A percentile compares a stretch with the other conserved stretches of the same genome.
These are phyloP conservation scores for Trimorus sp. DNA, from an alignment of 2,888 invertebrate genomes.

Conservation along the genomic window DNA sequence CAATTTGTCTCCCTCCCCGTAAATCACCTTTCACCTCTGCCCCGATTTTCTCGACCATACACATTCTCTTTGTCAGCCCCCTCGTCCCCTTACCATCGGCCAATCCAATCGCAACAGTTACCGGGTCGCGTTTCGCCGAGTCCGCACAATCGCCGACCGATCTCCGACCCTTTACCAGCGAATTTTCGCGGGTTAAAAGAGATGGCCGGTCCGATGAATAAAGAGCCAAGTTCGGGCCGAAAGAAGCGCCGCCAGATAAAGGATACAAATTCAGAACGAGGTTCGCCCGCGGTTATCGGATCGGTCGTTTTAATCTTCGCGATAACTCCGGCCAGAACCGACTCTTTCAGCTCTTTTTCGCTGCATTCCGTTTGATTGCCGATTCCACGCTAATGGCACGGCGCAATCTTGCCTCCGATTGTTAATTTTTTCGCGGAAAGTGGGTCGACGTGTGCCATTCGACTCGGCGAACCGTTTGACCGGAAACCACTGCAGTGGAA, in stretches of 20 bases:
- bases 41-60: conserved; percentile 34
- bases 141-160: conserved; percentile 23
- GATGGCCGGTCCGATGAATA: conserved; percentile 20
- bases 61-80: conserved; percentile 33
- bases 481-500: no score
- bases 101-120: conserved; percentile 45
- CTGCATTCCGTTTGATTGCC: conserved; percentile 18
- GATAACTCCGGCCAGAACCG: conserved; percentile 61
- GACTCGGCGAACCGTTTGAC: background rate
- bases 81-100: no score
- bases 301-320: conserved; percentile 70
- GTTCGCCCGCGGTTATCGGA: conserved; percentile 57
- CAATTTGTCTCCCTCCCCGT: conserved; percentile 36
- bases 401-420: conserved; percentile 28
- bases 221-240: conserved; percentile 42
- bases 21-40: conserved; percentile 40
- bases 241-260: conserved; percentile 34
- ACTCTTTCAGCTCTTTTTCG: conserved; percentile 17
- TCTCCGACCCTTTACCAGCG: conserved; percentile 23
- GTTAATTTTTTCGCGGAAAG: conserved; percentile 1
- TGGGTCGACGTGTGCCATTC: conserved; percentile 21
- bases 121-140: conserved; percentile 39
- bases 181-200: conserved; percentile 34
- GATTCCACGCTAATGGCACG: conserved; percentile 45
- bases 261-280: conserved; percentile 50